A percentile compares a stretch with the other conserved stretches of the same genome.
Evolutionary conservation across 2,113 vertebrate genomes (phyloP).

Genomic region (Zosterops japonicus): DNA sequence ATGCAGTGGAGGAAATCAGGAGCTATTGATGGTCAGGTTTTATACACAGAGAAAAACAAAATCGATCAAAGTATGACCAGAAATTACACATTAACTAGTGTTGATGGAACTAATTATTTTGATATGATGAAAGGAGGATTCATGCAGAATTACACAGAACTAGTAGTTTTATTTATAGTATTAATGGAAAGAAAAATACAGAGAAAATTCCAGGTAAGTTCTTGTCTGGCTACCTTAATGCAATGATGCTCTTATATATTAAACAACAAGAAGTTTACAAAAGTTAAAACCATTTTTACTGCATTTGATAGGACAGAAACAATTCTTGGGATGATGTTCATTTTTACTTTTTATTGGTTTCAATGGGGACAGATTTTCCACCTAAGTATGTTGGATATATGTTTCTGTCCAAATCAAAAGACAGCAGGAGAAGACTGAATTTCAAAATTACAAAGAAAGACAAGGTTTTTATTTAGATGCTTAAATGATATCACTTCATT

Average conservation of each 20-base stretch:
- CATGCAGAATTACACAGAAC: neutral
- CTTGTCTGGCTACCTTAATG: neutral
- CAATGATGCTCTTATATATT: neutral
- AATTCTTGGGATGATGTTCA: neutral
- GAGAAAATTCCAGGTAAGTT: neutral
- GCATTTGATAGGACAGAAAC: accelerated
- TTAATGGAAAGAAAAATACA: neutral
- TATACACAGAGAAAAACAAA: neutral
- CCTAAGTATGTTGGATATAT: neutral
- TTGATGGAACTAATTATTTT: neutral
- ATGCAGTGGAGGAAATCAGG: neutral
- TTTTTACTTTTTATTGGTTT: neutral
- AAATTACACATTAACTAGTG: neutral
- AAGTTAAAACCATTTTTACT: neutral
- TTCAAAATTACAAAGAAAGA: neutral
- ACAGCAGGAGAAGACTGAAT: neutral
- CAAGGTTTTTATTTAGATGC: neutral
- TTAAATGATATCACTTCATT: neutral
- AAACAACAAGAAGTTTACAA: neutral
- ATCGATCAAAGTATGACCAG: neutral
- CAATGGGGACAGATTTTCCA: neutral
- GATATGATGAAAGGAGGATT: neutral
- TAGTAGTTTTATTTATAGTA: neutral
- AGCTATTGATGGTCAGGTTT: neutral
- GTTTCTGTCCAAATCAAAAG: neutral